These are phyloP conservation scores for Gallinago nigripennis DNA, from an alignment of 2,797 vertebrate species.

Conservation along the genomic window DNA sequence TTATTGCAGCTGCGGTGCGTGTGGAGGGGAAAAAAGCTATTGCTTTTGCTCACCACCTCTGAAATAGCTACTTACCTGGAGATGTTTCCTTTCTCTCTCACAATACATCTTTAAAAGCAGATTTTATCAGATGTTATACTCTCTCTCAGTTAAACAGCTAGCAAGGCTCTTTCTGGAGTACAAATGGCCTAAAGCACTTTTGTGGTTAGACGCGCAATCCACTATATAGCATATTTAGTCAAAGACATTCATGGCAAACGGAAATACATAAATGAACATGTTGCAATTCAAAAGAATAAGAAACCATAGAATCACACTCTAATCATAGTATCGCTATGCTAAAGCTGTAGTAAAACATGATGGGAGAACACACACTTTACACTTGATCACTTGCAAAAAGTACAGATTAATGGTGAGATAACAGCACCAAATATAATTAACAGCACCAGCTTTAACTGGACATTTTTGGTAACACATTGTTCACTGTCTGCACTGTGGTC, in stretches of 20 bases:
- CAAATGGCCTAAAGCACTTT: not conserved
- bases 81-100: not conserved
- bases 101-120: not conserved
- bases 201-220: not conserved
- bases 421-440: not conserved
- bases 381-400: not conserved
- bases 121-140: not conserved
- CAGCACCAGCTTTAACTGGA: not conserved
- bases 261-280: not conserved
- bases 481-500: not conserved
- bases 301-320: not conserved
- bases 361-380: not conserved
- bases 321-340: fast-evolving
- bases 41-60: not conserved
- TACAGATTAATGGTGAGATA: not conserved
- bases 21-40: not conserved
- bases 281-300: fast-evolving
- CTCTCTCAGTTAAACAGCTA: not conserved
- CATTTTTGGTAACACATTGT: not conserved
- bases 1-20: not conserved
- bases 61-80: not conserved
- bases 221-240: not conserved
- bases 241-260: not conserved
- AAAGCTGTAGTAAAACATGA: fast-evolving
- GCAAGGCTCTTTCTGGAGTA: not conserved